phyloP scores from a whole-genome alignment of 2,113 vertebrate species.

The Gopherus flavomarginatus region DNA sequence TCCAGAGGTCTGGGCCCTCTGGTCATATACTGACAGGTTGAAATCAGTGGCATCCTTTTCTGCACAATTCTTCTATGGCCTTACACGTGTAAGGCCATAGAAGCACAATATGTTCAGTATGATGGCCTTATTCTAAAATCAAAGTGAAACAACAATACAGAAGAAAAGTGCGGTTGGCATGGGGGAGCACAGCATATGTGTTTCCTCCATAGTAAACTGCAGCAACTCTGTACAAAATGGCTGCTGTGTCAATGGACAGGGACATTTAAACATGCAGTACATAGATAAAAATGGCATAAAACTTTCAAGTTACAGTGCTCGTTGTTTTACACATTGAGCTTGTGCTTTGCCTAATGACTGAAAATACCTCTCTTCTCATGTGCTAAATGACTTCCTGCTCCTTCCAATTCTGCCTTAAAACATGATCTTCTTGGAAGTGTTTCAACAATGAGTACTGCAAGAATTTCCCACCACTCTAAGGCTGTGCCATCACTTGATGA shows the following conservation, averaged over 20 bases:
- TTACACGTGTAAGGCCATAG: neutral
- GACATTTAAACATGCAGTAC: fast-evolving
- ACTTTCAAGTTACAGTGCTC: neutral
- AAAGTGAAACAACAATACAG: neutral
- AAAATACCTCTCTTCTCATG: fast-evolving
- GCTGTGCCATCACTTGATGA: fast-evolving
- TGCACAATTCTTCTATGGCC: neutral
- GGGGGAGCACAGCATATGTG: fast-evolving
- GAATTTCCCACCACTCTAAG: fast-evolving
- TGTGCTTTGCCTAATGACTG: fast-evolving
- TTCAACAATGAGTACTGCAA: fast-evolving
- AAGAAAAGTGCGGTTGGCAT: fast-evolving
- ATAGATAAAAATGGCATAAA: neutral
- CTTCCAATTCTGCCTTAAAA: fast-evolving
- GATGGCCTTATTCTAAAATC: too few species aligned
- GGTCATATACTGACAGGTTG: neutral
- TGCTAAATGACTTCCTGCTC: neutral
- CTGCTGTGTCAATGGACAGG: neutral
- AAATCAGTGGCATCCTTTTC: slow-evolving; percentile 31
- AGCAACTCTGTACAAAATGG: neutral
- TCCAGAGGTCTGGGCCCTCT: neutral
- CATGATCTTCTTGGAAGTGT: fast-evolving
- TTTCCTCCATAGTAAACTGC: neutral
- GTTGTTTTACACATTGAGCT: neutral
- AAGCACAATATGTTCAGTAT: neutral